Percentiles rank a stretch among this genome's conserved stretches.
Conservation (phyloP, 2,888 invertebrate genomes). For the Glaucopsyche alexis region DNA sequence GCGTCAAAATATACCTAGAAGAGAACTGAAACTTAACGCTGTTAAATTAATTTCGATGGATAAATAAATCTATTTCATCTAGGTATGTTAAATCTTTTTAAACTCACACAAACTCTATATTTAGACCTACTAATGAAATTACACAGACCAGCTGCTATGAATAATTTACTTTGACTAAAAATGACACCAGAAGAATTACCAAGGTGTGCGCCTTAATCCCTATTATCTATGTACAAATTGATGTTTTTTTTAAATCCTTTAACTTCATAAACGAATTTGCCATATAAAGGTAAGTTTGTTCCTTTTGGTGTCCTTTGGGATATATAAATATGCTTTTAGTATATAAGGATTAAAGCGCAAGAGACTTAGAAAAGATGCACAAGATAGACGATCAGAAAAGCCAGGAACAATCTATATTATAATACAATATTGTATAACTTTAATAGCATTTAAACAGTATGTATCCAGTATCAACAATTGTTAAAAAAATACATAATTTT, state of each 20-base stretch:
- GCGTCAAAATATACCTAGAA: not conserved
- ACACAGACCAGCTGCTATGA: conserved; percentile 19
- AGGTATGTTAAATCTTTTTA: conserved; percentile 1
- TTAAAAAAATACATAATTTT: conserved; percentile 15
- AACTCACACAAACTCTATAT: conserved; percentile 19
- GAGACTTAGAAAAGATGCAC: conserved; percentile 12
- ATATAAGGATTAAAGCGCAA: not conserved
- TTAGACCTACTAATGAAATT: conserved; percentile 3
- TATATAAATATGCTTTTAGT: not conserved
- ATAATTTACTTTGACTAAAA: conserved; percentile 14
- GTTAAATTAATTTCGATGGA: conserved; percentile 9
- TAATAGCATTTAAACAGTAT: conserved; percentile 5
- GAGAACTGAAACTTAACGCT: not conserved
- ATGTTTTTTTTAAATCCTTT: not conserved
- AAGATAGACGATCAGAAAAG: conserved; percentile 19
- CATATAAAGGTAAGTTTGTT: too few relatives aligned
- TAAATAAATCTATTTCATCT: conserved; percentile 24
- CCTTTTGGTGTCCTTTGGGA: not conserved
- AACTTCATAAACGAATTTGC: not conserved
- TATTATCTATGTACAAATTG: not conserved
- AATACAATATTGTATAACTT: conserved; percentile 20
- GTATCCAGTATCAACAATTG: conserved; percentile 14
- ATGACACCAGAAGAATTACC: not conserved
- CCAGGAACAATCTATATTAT: conserved; percentile 28
- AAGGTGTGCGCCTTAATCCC: not conserved